phyloP scores from a whole-genome alignment of 2,113 vertebrate species.

The Elaphurus davidianus region DNA sequence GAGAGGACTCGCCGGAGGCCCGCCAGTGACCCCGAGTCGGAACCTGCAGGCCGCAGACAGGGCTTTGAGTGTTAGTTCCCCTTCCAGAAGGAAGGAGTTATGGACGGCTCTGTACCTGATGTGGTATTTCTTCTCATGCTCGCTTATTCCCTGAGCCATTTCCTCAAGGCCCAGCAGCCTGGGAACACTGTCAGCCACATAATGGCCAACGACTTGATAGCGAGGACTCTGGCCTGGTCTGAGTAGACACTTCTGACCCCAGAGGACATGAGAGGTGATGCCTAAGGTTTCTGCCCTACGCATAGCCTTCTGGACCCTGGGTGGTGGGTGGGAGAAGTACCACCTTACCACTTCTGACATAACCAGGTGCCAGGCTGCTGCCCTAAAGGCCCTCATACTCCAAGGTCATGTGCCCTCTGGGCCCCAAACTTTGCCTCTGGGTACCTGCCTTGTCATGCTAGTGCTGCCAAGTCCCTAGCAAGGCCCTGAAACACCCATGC shows the following conservation, averaged over 20 bases:
- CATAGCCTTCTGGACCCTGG: background rate
- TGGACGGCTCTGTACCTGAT: background rate
- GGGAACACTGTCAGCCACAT: background rate
- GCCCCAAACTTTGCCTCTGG: background rate
- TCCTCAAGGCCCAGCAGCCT: background rate
- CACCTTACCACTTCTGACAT: background rate
- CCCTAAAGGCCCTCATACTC: background rate
- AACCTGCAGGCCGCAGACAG: background rate
- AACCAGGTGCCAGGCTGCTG: background rate
- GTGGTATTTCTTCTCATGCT: background rate
- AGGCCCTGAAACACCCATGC: background rate
- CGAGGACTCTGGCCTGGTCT: background rate
- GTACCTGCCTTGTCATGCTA: background rate
- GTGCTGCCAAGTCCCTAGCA: background rate
- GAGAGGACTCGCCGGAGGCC: background rate
- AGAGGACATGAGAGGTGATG: background rate
- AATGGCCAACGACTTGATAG: rapidly evolving
- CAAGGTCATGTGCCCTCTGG: background rate
- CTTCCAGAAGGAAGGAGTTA: background rate
- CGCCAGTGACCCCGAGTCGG: background rate
- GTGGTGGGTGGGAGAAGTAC: background rate
- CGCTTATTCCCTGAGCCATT: background rate
- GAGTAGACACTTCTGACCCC: background rate
- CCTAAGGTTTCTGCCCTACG: background rate
- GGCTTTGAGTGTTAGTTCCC: background rate